Evolutionary conservation across 1,140 invertebrate species (phyloP), one percentile per base, ranked within the genome.

Genomic region (Trinorchestia longiramus): DNA sequence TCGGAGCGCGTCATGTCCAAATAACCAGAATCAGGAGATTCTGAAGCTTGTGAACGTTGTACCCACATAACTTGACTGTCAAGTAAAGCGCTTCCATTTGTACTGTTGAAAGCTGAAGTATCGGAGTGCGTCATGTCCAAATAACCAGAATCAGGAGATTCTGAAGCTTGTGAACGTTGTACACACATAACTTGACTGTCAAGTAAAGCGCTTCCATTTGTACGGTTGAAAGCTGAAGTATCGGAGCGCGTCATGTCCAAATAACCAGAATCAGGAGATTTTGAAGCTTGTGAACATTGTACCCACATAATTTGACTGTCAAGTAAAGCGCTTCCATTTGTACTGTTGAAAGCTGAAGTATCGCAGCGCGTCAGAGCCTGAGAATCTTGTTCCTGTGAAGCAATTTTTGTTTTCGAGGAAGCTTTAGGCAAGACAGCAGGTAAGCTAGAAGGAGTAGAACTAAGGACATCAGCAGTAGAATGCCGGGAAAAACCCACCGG

Each of bases 1-100:
- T 94, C 92, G 43, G 92, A 94, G 41, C 92, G 92, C 43, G 92
- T 94, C 92, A 94, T 94, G 40, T 94, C 92, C 44, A 94, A 94
- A 47, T 94, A 94, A 94, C 92, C 47, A 44, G 92, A 94, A 43
- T 94, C 92, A 28, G 43, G 43, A 45, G 92, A 94, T n/a, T 94
- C 92, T n/a, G 92, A 45, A 47, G 40, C 44, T 47, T 47, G 92
- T 43, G 92, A 94, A 19, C 92, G 43, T 15, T 6, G 92, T 8
- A 40, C 44, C 92, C 92, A 94, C 11, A 47, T 6, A 6, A 94
- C 43, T 43, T 94, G 92, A 36, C 40, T 47, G 43, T 94, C 92
- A 23, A 23, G 43, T 40, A 94, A 11, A 28, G 92, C 40, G 44
- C 92, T 94, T 42, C 44, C 92, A 36, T 94, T 45, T 6, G 36